Evolutionary conservation across 2,888 invertebrate species (phyloP), one percentile per base, ranked within the genome.

Genomic region (Geotrupes spiniger): DNA sequence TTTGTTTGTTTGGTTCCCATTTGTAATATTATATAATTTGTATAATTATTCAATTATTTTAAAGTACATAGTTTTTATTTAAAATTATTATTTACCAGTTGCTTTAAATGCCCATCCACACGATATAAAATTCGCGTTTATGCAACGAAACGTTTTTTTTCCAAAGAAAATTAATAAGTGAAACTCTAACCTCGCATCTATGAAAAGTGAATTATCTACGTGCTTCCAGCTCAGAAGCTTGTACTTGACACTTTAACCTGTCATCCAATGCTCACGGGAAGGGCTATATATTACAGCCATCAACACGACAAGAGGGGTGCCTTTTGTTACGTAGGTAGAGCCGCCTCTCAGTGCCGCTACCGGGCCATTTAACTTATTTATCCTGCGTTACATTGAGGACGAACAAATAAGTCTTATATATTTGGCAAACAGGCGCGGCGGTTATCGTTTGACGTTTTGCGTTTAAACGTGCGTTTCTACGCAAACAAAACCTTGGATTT

Each of bases 311-410:
- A 33, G 33, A 33, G 33, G 33, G 8, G 33, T 12, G 15, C 14
- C 33, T 33, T 33, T 33, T 33, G 33, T 33, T 33, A 33, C 33
- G 33, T 33, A 33, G 33, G 33, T 15, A 33, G 15, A 33, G 33
- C 33, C 21, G 21, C 21, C 15, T 33, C 33, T n/a, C 14, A 9
- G 33, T 15, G 15, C 33, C 33, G 33, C 33, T 15, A 33, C 33
- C 33, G 33, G 15, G 14, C 33, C 33, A 33, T 33, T 33, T 33
- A 33, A 33, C 33, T 33, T 33, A 33, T 33, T 33, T 33, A 33
- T 33, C 33, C 33, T 33, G 33, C 33, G 33, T 33, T 33, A 33
- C 33, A 15, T 33, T 14, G 14, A 10, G 14, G 33, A 33, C 11
- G 33, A 33, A 33, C 33, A 33, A 33, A 33, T 33, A 33, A 33